Evolutionary conservation across 2,888 invertebrate genomes (phyloP).

Genomic region (Callyntrura sp.): DNA sequence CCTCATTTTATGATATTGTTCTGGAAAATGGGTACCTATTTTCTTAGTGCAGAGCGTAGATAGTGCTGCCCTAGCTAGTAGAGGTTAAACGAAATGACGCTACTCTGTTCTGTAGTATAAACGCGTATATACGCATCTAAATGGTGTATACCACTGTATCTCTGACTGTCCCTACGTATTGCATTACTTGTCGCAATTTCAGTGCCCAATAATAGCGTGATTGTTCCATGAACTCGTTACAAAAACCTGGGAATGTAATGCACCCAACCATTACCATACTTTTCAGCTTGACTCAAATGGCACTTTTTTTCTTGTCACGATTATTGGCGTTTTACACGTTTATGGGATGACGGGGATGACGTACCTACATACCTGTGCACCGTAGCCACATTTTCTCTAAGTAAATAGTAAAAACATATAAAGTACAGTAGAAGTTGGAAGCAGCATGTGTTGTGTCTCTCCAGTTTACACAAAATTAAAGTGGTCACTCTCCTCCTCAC

Average conservation of each 20-base stretch:
- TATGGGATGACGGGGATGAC: not conserved
- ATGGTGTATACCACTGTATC: no score
- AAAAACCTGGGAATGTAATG: not conserved
- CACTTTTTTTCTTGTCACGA: not conserved
- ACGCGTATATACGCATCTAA: no score
- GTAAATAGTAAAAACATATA: no score
- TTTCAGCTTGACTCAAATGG: not conserved
- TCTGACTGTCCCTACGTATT: no score
- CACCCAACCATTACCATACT: not conserved
- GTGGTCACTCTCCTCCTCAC: not conserved
- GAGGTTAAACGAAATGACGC: no score
- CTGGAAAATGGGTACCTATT: conserved; percentile 5
- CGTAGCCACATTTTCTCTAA: no score
- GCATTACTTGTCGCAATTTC: not conserved
- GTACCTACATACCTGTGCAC: not conserved
- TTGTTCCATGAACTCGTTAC: conserved; percentile 14
- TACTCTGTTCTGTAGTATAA: no score
- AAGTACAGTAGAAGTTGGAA: not conserved
- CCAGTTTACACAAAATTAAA: not conserved
- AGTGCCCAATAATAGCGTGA: not conserved
- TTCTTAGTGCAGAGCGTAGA: no score
- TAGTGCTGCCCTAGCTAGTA: no score
- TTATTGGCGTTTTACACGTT: conserved; percentile 1
- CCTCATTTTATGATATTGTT: conserved; percentile 18
- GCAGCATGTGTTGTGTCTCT: not conserved